Percentiles rank a stretch among this genome's conserved stretches.
These are phyloP conservation scores for Drosophila albomicans DNA, from an alignment of 1,140 invertebrate genomes.

Conservation along the genomic window DNA sequence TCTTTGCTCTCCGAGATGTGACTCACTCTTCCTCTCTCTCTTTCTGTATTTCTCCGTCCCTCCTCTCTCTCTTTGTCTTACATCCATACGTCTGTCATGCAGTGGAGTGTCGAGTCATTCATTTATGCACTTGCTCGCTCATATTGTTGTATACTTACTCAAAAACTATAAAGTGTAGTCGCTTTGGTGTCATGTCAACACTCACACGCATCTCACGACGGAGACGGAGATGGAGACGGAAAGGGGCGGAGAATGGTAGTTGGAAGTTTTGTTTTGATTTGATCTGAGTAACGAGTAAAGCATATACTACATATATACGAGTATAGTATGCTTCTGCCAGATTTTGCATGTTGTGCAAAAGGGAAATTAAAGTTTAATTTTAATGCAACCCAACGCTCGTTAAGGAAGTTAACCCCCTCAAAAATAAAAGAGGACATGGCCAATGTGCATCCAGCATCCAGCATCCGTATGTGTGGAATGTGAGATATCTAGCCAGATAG, in stretches of 20 bases:
- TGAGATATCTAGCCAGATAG: conserved; percentile 14
- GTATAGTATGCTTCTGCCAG: neutral
- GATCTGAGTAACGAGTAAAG: conserved; percentile 25
- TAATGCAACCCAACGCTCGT: conserved; percentile 41
- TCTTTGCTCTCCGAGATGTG: conserved; percentile 2
- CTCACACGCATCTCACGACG: conserved; percentile 16
- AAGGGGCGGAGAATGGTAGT: neutral
- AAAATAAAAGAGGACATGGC: neutral
- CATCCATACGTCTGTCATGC: conserved; percentile 18
- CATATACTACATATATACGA: too few relatives aligned
- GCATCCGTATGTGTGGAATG: neutral
- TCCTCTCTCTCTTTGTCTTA: too few relatives aligned
- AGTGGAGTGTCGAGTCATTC: conserved; percentile 60
- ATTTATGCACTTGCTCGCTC: conserved; percentile 64
- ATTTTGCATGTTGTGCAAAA: conserved; percentile 38
- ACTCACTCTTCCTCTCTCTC: neutral
- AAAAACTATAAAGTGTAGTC: conserved; percentile 66
- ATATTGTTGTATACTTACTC: conserved; percentile 63
- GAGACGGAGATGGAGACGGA: neutral
- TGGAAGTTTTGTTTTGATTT: conserved; percentile 65
- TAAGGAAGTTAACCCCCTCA: neutral
- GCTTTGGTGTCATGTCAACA: conserved; percentile 61
- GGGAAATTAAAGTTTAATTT: conserved; percentile 57
- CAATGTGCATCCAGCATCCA: neutral
- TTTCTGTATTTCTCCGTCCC: too few relatives aligned